Evolutionary conservation across 2,797 vertebrate genomes (phyloP).

Genomic region (Hoplostethus mediterraneus): DNA sequence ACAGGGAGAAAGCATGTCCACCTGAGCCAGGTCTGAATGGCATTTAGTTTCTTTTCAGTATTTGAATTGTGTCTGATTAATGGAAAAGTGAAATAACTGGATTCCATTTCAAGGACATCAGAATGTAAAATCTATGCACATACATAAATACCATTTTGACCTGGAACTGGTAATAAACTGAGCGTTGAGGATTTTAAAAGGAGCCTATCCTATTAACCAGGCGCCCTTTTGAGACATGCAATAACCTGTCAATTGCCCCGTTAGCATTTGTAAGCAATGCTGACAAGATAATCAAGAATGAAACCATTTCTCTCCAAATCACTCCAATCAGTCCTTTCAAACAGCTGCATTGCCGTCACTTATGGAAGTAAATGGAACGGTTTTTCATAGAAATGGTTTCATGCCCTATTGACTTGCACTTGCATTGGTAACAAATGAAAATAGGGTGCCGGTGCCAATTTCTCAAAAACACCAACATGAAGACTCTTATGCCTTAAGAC

Average conservation of each 20-base stretch:
- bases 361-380: background rate
- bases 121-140: background rate
- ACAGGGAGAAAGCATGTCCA: slow-evolving; percentile 30
- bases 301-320: background rate
- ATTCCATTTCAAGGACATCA: slow-evolving; percentile 11
- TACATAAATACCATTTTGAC: slow-evolving; percentile 50
- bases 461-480: background rate
- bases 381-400: background rate
- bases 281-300: background rate
- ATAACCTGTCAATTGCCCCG: background rate
- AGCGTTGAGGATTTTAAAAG: slow-evolving; percentile 69
- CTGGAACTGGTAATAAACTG: slow-evolving; percentile 33
- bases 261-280: background rate
- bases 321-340: too few relatives aligned
- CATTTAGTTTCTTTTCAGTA: background rate
- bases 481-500: background rate
- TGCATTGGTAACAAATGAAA: background rate
- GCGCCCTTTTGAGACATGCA: slow-evolving; percentile 1
- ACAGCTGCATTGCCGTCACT: background rate
- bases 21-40: slow-evolving; percentile 52
- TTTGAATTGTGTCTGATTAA: background rate
- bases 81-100: slow-evolving; percentile 1
- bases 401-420: background rate
- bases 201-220: slow-evolving; percentile 61
- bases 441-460: background rate